Conservation (phyloP, 2,888 invertebrate species). For the Hydropsyche betteni region DNA sequence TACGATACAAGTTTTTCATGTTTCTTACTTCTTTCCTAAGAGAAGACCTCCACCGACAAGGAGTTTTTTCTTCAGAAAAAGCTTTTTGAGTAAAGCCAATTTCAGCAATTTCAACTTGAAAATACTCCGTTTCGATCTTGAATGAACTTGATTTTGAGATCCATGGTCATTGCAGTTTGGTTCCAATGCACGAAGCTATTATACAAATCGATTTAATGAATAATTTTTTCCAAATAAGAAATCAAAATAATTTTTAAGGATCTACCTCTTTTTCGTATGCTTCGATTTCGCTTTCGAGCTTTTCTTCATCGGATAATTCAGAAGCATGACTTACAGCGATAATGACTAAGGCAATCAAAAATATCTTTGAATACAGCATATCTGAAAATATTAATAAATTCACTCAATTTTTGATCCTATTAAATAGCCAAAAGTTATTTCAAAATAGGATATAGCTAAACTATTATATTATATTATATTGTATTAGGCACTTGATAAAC, state of each 20-base stretch:
- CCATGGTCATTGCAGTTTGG: conserved; percentile 57
- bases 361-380: conserved; percentile 7
- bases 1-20: neutral
- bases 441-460: too few species aligned
- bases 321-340: conserved; percentile 4
- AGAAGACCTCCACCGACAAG: conserved; percentile 58
- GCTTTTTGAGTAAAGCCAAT: conserved; percentile 57
- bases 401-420: too few species aligned
- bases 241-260: too few species aligned
- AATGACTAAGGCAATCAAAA: neutral
- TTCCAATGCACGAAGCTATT: neutral
- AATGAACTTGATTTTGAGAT: conserved; percentile 53
- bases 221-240: neutral
- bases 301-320: neutral
- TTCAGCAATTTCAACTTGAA: conserved; percentile 56
- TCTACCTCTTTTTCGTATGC: neutral
- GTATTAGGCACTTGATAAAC: too few species aligned
- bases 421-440: too few species aligned
- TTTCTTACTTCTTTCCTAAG: conserved; percentile 23
- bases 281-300: neutral
- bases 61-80: conserved; percentile 56
- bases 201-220: neutral
- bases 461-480: too few species aligned
- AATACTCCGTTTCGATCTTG: conserved; percentile 58
- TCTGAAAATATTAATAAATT: neutral